Base-by-base conservation (phyloP, 2,797 vertebrate species). In the Chelon labrosus region DNA sequence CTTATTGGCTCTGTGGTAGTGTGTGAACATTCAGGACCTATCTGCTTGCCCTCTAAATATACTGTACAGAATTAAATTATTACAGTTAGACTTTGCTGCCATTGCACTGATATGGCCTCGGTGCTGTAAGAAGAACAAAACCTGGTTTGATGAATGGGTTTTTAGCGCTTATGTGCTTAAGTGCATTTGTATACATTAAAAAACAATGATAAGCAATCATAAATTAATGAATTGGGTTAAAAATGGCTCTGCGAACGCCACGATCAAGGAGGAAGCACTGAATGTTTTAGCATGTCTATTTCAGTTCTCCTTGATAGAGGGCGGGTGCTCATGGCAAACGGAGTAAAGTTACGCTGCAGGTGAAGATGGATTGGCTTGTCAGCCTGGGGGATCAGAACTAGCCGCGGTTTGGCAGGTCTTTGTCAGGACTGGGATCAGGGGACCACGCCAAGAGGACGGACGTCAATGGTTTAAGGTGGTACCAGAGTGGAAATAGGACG, bases 321-420 rank as follows among this genome's bases (percentile, higher is more conserved):
- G 79, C 83, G 60, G 78, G 9, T 78, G 67, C 62, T 76, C 77
- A 91, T 87, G 82, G 84, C 88, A 90, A 80, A 82, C 62, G 25
- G 74, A 76, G 84, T 79, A 74, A 91, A 89, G 86, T 82, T 86
- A 70, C 72, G 76, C 72, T 76, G 74, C 83, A 87, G 88, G 84
- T 88, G 70, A 89, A 89, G 91, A 93, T 91, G 79, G 85, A 94
- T 94, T 84, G 79, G 85, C 84, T 89, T 91, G 92, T 93, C 91
- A 93, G 83, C 86, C 79, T 64, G 14, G 60, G 74, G 85, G 83
- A 91, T 90, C 90, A 92, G 79, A 87, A 84, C 80, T 83, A 68
- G 67, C 84, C 80, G 62, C 80, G 80, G 80, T 90, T 89, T 91
- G 88, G 87, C 89, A 93, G 84, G 82, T 93, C 82, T 83, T 86